Evolutionary conservation across 1,140 invertebrate species (phyloP).

Genomic region (Drosophila willistoni): DNA sequence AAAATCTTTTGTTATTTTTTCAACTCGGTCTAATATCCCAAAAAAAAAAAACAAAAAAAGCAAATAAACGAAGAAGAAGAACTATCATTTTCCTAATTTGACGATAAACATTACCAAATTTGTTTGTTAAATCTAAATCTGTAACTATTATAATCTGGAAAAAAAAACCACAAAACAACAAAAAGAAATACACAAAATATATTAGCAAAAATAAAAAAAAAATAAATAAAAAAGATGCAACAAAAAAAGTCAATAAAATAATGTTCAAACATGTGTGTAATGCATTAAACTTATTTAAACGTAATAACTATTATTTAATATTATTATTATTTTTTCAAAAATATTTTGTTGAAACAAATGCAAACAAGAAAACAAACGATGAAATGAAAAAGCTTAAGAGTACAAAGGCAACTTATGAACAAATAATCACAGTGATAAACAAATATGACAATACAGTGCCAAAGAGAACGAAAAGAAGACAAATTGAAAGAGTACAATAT

Average conservation of each 20-base stretch:
- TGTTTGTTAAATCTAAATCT: conserved; percentile 54
- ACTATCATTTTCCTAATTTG: conserved; percentile 46
- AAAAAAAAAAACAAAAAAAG: neutral
- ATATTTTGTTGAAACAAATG: conserved; percentile 66
- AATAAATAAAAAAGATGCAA: conserved; percentile 31
- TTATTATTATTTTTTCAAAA: conserved; percentile 16
- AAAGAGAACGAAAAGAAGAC: conserved; percentile 9
- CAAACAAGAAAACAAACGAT: conserved; percentile 22
- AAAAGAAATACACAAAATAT: conserved; percentile 69
- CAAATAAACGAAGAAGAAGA: neutral
- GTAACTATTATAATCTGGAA: conserved; percentile 54
- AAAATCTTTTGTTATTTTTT: conserved; percentile 54
- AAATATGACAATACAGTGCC: conserved; percentile 1
- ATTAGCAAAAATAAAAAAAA: conserved; percentile 75
- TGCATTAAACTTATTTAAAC: conserved; percentile 79
- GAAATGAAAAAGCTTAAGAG: conserved; percentile 23
- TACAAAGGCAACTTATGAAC: conserved; percentile 51
- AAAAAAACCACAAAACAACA: conserved; percentile 67
- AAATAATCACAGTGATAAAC: conserved; percentile 7
- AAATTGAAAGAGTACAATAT: conserved; percentile 24
- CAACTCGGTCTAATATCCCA: conserved; percentile 17
- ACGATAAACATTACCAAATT: conserved; percentile 9
- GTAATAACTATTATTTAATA: conserved; percentile 68
- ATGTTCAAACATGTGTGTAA: conserved; percentile 78
- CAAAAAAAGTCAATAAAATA: conserved; percentile 80